Conservation (phyloP, 2,888 invertebrate species). For the Venusia cambrica region DNA sequence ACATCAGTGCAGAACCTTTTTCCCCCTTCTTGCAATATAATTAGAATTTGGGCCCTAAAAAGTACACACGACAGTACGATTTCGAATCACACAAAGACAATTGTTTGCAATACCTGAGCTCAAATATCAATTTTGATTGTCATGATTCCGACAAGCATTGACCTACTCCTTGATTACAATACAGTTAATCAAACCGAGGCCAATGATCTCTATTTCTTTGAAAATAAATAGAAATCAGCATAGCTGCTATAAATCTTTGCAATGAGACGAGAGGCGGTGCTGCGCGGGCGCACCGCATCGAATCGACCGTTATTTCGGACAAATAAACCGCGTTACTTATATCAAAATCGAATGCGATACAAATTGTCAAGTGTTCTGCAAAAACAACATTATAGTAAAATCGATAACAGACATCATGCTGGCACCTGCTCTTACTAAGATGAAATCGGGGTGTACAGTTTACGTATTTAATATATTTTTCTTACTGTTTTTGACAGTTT, state of each 20-base stretch:
- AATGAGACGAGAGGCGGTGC: constrained; percentile 20
- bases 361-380: no score
- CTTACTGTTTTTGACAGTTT: constrained; percentile 1
- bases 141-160: constrained; percentile 11
- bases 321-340: constrained; percentile 27
- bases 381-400: no score
- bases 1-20: no score
- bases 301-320: constrained; percentile 39
- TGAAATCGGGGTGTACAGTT: no score
- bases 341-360: constrained; percentile 17
- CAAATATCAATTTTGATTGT: constrained; percentile 8
- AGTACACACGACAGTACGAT: no score
- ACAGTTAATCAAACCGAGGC: constrained; percentile 29
- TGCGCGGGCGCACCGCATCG: constrained; percentile 37
- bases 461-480: no score
- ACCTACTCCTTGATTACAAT: constrained; percentile 23
- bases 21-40: no score
- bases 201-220: constrained; percentile 32
- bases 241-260: constrained; percentile 39
- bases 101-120: not conserved
- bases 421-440: no score
- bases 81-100: constrained; percentile 4
- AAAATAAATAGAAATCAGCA: constrained; percentile 41
- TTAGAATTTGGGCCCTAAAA: no score
- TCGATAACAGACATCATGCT: no score